phyloP scores from a whole-genome alignment of 2,888 invertebrate species.

The Drosophila nr. perissopoda region DNA sequence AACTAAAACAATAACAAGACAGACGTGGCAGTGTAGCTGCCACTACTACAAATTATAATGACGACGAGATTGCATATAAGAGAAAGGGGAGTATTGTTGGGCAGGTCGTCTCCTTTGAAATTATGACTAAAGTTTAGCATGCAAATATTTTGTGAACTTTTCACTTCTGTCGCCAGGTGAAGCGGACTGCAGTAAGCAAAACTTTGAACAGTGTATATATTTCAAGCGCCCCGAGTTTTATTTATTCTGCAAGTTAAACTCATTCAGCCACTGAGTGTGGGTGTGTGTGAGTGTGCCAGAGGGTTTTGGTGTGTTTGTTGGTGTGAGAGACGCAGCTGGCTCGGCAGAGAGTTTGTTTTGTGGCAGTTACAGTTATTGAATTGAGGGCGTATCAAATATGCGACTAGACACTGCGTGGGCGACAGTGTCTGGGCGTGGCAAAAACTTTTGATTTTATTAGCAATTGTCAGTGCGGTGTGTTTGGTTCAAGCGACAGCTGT shows the following conservation, averaged over 20 bases:
- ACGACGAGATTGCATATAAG: not conserved
- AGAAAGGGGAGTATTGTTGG: not conserved
- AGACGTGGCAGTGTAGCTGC: conserved; percentile 50
- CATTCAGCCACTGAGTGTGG: not conserved
- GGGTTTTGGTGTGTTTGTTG: conserved; percentile 20
- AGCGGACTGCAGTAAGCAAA: conserved; percentile 53
- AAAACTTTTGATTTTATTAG: conserved; percentile 77
- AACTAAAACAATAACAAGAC: conserved; percentile 45
- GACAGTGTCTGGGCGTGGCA: conserved; percentile 22
- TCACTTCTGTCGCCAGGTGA: conserved; percentile 65
- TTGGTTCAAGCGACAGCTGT: conserved; percentile 30
- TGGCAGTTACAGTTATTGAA: conserved; percentile 64
- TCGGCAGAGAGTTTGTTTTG: conserved; percentile 53
- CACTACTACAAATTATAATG: conserved; percentile 24
- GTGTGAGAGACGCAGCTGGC: conserved; percentile 61
- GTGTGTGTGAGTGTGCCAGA: conserved; percentile 16
- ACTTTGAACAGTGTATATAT: conserved; percentile 64
- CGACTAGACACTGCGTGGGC: conserved; percentile 39
- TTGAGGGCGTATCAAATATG: conserved; percentile 35
- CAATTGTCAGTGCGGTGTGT: conserved; percentile 63
- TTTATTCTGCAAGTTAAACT: conserved; percentile 67
- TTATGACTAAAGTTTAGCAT: conserved; percentile 76
- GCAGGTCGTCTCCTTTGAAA: conserved; percentile 40
- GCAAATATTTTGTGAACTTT: conserved; percentile 77
- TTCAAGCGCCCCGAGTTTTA: conserved; percentile 62